Base-by-base conservation (phyloP, 2,113 vertebrate genomes). In the Asarcornis scutulata region DNA sequence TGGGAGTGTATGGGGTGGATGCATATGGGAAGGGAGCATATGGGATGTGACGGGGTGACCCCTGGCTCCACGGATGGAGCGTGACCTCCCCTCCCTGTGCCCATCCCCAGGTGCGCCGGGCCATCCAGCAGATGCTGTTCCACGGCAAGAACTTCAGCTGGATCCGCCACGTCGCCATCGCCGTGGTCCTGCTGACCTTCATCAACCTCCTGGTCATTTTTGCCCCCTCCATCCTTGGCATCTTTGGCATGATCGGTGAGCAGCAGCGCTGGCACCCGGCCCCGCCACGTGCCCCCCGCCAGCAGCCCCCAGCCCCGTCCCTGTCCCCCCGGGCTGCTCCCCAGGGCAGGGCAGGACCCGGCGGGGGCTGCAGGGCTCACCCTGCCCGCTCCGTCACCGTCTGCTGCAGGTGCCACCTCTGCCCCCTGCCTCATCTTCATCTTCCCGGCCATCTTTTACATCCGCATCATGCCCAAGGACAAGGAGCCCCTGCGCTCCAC, bases 381-480 rank as follows among this genome's bases (percentile, higher is more conserved):
- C 25, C 46, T 55, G 23, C 59, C 71, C 40, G 1, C 68, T 77
- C 62, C 88, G 78, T 75, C 55, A 42, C 83, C 99, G 97, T 85
- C 36, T 94, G 56, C 53, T 95, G n/a, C 96, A 99, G 99, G 99
- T 97, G 99, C 99, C 83, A 99, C 99, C 1, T 99, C 99, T 0
- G 99, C 99, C 86, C 99, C 99, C 1, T 99, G 99, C 96, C 99
- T 99, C 97, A 99, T 99, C 97, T 99, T 99, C 97, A 99, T 99
- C 97, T 99, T 99, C 94, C 99, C 99, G 0, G 99, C 99, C 76
- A 97, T 99, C 91, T 99, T 99, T 98, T 99, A 99, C 97, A 99
- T 99, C 93, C 99, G 99, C 64, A 99, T 99, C 56, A 97, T 99
- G 94, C 99, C 99, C 84, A 98, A 98, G 59, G 99, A 99, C n/a